Conservation (phyloP, 2,113 vertebrate species). For the Salvelinus sp. region DNA sequence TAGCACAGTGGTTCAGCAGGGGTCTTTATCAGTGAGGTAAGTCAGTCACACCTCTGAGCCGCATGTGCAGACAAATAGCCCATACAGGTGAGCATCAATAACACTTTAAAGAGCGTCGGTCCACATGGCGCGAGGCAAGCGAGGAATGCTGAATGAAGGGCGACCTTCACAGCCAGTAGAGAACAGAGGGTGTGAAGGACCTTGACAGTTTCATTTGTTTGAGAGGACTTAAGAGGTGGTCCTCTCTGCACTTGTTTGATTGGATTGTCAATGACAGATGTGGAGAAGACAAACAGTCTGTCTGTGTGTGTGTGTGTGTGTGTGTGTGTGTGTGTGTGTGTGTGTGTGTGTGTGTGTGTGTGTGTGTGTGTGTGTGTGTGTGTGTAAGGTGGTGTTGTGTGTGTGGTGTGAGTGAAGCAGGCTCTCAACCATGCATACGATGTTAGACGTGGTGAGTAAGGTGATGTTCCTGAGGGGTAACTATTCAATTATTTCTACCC, state of each 20-base stretch:
- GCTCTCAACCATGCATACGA: slow-evolving; percentile 39
- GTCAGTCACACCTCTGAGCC: slow-evolving; percentile 9
- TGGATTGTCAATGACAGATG: slow-evolving; percentile 58
- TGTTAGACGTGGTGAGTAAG: slow-evolving; percentile 23
- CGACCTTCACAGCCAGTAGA: slow-evolving; percentile 55
- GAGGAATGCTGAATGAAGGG: slow-evolving; percentile 44
- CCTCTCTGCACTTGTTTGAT: slow-evolving; percentile 61
- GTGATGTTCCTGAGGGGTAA: slow-evolving; percentile 47
- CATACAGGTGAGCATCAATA: slow-evolving; percentile 51
- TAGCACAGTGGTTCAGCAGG: too few relatives aligned
- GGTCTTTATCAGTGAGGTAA: too few relatives aligned
- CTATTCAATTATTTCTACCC: slow-evolving; percentile 53
- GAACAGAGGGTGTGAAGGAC: slow-evolving; percentile 26
- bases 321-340: background rate
- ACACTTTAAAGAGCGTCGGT: slow-evolving; percentile 29
- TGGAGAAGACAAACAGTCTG: slow-evolving; percentile 5
- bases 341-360: background rate
- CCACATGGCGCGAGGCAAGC: slow-evolving; percentile 19
- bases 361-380: too few relatives aligned
- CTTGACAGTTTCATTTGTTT: slow-evolving; percentile 66
- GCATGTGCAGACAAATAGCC: slow-evolving; percentile 26
- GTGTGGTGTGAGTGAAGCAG: too few relatives aligned
- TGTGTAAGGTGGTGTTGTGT: too few relatives aligned
- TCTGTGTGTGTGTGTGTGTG: background rate
- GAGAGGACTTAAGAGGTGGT: slow-evolving; percentile 59